These are phyloP conservation scores for Gymnocheta viridis DNA, from an alignment of 2,888 invertebrate species.

Conservation along the genomic window DNA sequence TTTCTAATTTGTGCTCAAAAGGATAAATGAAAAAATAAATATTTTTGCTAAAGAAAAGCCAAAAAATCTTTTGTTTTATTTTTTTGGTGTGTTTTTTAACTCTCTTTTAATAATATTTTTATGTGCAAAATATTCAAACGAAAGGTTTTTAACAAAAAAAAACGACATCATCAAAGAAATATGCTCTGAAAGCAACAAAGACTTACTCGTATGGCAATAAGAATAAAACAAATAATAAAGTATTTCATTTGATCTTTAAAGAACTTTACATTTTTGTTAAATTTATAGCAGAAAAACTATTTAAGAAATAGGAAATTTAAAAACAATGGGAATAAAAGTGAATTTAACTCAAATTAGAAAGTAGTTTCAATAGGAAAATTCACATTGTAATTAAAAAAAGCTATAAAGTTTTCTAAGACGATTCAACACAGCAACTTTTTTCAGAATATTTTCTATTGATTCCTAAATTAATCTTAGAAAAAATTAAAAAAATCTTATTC, in stretches of 20 bases:
- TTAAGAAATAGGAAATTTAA: no score
- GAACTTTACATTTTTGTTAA: constrained; percentile 57
- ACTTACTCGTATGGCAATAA: constrained; percentile 31
- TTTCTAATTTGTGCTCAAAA: no score
- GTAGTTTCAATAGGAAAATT: no score
- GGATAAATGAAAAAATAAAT: no score
- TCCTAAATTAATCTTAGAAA: no score
- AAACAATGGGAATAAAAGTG: background rate
- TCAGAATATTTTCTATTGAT: no score
- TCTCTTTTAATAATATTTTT: background rate
- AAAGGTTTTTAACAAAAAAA: background rate
- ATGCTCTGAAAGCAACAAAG: constrained; percentile 1
- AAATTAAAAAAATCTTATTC: no score
- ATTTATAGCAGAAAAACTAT: constrained; percentile 17
- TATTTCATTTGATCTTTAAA: constrained; percentile 51
- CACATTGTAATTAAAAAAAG: no score
- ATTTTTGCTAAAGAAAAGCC: no score
- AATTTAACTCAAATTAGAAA: background rate
- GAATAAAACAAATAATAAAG: constrained; percentile 44
- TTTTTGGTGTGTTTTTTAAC: background rate
- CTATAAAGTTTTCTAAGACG: no score
- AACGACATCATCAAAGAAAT: constrained; percentile 21
- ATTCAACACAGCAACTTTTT: no score
- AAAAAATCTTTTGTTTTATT: no score
- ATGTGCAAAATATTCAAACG: constrained; percentile 14